A percentile compares a stretch with the other conserved stretches of the same genome.
These are phyloP conservation scores for Drosophila kohkoa DNA, from an alignment of 1,140 invertebrate genomes.

Conservation along the genomic window DNA sequence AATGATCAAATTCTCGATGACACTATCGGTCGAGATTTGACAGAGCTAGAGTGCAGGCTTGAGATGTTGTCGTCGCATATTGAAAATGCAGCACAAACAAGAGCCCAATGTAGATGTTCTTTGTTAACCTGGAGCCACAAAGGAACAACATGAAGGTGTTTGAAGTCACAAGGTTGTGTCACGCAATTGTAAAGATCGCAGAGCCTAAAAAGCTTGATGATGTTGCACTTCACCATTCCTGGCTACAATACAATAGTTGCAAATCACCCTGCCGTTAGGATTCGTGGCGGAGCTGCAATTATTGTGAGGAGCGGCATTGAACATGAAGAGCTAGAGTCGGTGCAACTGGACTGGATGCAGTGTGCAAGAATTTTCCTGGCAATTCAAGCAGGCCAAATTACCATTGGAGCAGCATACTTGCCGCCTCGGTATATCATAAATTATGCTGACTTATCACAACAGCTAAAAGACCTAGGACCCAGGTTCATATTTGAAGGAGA, in stretches of 20 bases:
- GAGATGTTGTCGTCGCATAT: no score
- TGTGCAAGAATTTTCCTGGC: constrained; percentile 1
- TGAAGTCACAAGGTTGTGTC: no score
- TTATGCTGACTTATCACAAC: background rate
- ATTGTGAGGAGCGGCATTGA: background rate
- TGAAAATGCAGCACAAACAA: no score
- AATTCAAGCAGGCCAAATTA: background rate
- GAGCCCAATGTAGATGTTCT: no score
- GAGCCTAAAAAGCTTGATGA: no score
- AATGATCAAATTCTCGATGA: no score
- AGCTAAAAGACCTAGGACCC: background rate
- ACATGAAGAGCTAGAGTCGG: constrained; percentile 1
- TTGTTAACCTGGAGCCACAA: no score
- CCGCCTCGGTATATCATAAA: background rate
- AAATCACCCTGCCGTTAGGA: background rate
- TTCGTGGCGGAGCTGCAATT: constrained; percentile 1
- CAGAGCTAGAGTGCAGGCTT: no score
- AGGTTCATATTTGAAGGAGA: background rate
- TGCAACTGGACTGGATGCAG: constrained; percentile 11
- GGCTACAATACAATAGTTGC: background rate
- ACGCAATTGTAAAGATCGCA: no score
- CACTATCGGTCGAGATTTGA: no score
- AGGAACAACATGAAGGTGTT: no score
- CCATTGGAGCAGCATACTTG: constrained; percentile 1
- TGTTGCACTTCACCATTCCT: background rate